Evolutionary conservation across 2,113 vertebrate species (phyloP).

Genomic region (Salvator merianae): DNA sequence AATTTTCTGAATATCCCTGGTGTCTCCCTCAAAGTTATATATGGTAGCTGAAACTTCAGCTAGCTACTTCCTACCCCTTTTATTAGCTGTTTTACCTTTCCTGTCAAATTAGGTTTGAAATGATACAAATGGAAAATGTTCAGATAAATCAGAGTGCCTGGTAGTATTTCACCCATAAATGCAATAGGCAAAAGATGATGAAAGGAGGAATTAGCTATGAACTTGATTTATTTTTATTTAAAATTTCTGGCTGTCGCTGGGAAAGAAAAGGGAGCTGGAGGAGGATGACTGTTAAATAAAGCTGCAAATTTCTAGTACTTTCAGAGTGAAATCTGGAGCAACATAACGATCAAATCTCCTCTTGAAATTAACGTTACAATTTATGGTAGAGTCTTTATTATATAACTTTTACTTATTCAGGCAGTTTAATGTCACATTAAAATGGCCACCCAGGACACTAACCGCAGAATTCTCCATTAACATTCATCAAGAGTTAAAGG

Average conservation of each 20-base stretch:
- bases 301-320: slow-evolving; percentile 40
- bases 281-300: slow-evolving; percentile 30
- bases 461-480: not conserved
- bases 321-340: slow-evolving; percentile 24
- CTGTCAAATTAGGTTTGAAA: not conserved
- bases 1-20: no score
- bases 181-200: not conserved
- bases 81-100: not conserved
- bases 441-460: not conserved
- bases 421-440: slow-evolving; percentile 2
- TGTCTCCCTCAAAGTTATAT: no score
- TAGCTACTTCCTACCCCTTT: not conserved
- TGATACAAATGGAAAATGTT: not conserved
- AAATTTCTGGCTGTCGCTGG: slow-evolving; percentile 26
- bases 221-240: slow-evolving; percentile 56
- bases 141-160: not conserved
- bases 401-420: slow-evolving; percentile 2
- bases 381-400: slow-evolving; percentile 1
- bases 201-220: slow-evolving; percentile 34
- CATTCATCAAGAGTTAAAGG: not conserved
- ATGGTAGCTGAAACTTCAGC: not conserved
- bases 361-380: slow-evolving; percentile 13
- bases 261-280: not conserved
- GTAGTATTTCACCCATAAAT: not conserved
- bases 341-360: not conserved